A percentile compares a stretch with the other conserved stretches of the same genome.
Conservation (phyloP, 2,113 vertebrate species). For the Narcine bancroftii region DNA sequence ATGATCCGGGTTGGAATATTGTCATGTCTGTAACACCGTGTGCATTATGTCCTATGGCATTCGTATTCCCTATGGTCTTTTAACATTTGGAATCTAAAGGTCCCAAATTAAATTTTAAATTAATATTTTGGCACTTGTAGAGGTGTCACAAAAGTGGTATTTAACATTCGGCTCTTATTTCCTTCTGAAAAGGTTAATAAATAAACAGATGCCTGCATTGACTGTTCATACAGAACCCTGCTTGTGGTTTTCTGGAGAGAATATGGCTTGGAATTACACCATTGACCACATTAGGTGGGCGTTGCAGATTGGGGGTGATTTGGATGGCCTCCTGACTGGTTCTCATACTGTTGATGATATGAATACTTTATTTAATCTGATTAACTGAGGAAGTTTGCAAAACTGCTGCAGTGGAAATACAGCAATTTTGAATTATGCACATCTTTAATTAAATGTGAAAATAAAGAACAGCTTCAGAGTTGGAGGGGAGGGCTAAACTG, state of each 20-base stretch:
- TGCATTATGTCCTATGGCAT: neutral
- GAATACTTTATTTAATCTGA: conserved; percentile 27
- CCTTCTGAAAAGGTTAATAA: conserved; percentile 1
- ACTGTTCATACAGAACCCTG: neutral
- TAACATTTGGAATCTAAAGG: neutral
- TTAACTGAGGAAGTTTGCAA: conserved; percentile 27
- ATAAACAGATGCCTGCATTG: neutral
- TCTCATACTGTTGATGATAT: conserved; percentile 10
- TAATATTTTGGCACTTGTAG: neutral
- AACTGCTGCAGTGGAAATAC: neutral
- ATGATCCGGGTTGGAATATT: neutral
- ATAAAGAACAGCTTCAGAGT: neutral
- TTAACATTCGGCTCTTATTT: conserved; percentile 14
- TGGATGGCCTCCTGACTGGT: neutral
- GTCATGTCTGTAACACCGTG: neutral
- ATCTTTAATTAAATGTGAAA: neutral
- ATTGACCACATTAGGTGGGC: conserved; percentile 9
- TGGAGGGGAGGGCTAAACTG: neutral
- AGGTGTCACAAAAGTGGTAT: neutral
- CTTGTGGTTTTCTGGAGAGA: conserved; percentile 18
- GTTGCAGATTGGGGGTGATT: conserved; percentile 19
- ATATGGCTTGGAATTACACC: conserved; percentile 20
- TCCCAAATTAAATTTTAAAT: neutral
- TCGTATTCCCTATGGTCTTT: neutral
- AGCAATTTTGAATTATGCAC: neutral